Percentiles rank a stretch among this genome's conserved stretches.
Evolutionary conservation across 2,113 vertebrate genomes (phyloP).

Genomic region (Callopanchax toddi): DNA sequence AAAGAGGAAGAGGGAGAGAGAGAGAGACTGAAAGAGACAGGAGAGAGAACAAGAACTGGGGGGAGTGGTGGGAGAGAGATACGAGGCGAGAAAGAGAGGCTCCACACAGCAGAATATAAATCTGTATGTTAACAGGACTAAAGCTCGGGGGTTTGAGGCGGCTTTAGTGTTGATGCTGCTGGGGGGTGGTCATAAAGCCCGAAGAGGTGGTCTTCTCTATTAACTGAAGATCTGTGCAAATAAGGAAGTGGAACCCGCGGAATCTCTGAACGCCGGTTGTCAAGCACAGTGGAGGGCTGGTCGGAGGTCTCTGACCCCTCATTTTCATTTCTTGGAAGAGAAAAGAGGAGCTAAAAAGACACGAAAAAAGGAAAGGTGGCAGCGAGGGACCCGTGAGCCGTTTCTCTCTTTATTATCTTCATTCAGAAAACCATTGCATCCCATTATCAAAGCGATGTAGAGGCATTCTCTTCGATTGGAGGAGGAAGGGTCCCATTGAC

Average conservation of each 20-base stretch:
- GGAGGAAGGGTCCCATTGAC: slow-evolving; percentile 82
- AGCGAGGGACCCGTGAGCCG: slow-evolving; percentile 72
- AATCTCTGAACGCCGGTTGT: slow-evolving; percentile 71
- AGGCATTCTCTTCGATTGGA: slow-evolving; percentile 75
- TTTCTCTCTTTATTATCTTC: slow-evolving; percentile 76
- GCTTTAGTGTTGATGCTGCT: slow-evolving; percentile 60
- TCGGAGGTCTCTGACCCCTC: slow-evolving; percentile 79
- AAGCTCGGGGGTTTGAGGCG: slow-evolving; percentile 63
- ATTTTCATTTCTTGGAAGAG: slow-evolving; percentile 67
- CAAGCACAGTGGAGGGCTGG: slow-evolving; percentile 76
- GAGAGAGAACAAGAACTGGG: slow-evolving; percentile 59
- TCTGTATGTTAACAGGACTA: slow-evolving; percentile 75
- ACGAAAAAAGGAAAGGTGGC: slow-evolving; percentile 66
- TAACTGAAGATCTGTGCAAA: slow-evolving; percentile 70
- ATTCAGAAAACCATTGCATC: slow-evolving; percentile 82
- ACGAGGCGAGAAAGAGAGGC: slow-evolving; percentile 66
- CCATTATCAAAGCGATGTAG: slow-evolving; percentile 81
- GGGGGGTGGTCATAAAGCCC: slow-evolving; percentile 63
- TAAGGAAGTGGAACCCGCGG: slow-evolving; percentile 67
- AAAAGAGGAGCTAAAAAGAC: slow-evolving; percentile 62
- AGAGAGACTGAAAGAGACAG: slow-evolving; percentile 48
- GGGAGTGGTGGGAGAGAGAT: slow-evolving; percentile 62
- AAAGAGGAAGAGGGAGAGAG: slow-evolving; percentile 78
- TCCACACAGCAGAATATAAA: slow-evolving; percentile 78
- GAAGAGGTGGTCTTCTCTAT: slow-evolving; percentile 66